A percentile compares a stretch with the other conserved stretches of the same genome.
These are phyloP conservation scores for Anas bahamensis DNA, from an alignment of 2,797 vertebrate species.

Conservation along the genomic window DNA sequence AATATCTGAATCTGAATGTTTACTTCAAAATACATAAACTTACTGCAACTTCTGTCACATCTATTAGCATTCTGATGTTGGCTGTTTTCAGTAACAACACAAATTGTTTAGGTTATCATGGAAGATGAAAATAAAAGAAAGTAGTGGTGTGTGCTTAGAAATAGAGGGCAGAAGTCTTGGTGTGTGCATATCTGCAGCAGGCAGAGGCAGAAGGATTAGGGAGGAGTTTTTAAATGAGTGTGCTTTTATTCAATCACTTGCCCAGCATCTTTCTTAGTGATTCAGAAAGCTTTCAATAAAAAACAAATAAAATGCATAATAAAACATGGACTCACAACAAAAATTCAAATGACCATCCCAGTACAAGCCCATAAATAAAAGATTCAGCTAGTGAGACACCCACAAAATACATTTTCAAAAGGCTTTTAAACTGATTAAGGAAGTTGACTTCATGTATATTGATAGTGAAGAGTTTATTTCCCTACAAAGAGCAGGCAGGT, in stretches of 20 bases:
- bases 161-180: background rate
- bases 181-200: background rate
- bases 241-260: constrained; percentile 61
- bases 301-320: constrained; percentile 71
- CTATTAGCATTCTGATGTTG: constrained; percentile 7
- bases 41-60: background rate
- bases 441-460: constrained; percentile 47
- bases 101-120: background rate
- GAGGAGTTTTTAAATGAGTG: constrained; percentile 7
- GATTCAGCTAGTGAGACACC: constrained; percentile 44
- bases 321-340: constrained; percentile 48
- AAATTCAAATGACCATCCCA: constrained; percentile 66
- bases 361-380: constrained; percentile 69
- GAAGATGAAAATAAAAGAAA: background rate
- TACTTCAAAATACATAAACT: background rate
- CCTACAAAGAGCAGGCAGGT: background rate
- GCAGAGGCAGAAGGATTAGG: background rate
- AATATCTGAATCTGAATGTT: background rate
- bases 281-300: constrained; percentile 72
- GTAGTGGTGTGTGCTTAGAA: background rate
- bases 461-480: constrained; percentile 38
- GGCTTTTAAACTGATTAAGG: constrained; percentile 75
- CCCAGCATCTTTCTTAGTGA: constrained; percentile 12
- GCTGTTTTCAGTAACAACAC: background rate
- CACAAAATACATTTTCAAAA: constrained; percentile 64